Conservation (phyloP, 2,888 invertebrate genomes). For the Caradrina kadenii region DNA sequence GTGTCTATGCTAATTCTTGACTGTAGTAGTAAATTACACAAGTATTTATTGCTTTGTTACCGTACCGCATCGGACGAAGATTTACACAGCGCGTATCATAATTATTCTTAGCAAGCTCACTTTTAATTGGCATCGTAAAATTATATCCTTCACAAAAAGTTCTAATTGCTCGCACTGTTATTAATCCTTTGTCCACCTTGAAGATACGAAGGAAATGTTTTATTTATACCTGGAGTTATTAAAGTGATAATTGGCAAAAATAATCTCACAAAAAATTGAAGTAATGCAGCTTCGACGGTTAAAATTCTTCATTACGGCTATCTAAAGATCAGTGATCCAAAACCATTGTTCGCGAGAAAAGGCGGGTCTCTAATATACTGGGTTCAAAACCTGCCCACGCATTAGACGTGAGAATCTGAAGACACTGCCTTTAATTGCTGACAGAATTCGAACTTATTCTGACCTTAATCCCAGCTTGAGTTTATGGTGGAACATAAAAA, state of each 20-base stretch:
- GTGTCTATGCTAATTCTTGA: slow-evolving; percentile 58
- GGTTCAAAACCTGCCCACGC: slow-evolving; percentile 36
- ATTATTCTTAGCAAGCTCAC: slow-evolving; percentile 54
- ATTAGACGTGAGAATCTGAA: slow-evolving; percentile 37
- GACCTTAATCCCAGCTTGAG: slow-evolving; percentile 52
- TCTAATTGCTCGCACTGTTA: slow-evolving; percentile 48
- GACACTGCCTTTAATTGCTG: slow-evolving; percentile 60
- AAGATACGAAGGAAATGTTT: slow-evolving; percentile 18
- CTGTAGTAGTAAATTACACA: slow-evolving; percentile 53
- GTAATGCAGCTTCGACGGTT: slow-evolving; percentile 8
- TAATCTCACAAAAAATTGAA: slow-evolving; percentile 2
- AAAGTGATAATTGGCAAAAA: slow-evolving; percentile 39
- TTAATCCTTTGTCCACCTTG: slow-evolving; percentile 45
- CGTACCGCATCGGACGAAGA: slow-evolving; percentile 49
- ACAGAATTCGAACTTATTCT: slow-evolving; percentile 51
- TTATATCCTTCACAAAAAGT: slow-evolving; percentile 47
- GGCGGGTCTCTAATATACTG: slow-evolving; percentile 28
- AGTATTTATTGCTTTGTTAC: slow-evolving; percentile 67
- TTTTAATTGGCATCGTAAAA: slow-evolving; percentile 61
- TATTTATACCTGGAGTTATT: slow-evolving; percentile 12
- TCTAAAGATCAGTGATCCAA: slow-evolving; percentile 15
- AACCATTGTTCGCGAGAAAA: slow-evolving; percentile 31
- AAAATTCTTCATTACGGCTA: slow-evolving; percentile 28
- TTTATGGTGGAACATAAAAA: slow-evolving; percentile 61
- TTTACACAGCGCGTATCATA: slow-evolving; percentile 58